phyloP scores from a whole-genome alignment of 2,797 vertebrate species.

The Sus cebifrons region DNA sequence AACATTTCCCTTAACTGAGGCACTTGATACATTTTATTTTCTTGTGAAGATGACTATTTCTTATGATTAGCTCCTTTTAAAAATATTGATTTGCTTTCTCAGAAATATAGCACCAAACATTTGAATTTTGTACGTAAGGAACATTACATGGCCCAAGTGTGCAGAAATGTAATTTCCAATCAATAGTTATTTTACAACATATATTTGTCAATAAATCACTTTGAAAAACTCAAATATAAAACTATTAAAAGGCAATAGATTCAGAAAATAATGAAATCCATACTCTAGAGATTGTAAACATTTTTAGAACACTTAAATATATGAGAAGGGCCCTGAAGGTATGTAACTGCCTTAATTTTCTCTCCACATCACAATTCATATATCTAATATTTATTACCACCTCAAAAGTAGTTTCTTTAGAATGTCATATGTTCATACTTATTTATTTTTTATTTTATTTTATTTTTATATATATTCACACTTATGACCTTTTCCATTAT shows the following conservation, averaged over 20 bases:
- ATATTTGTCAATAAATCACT: slow-evolving; percentile 51
- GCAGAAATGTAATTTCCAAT: slow-evolving; percentile 28
- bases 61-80: slow-evolving; percentile 18
- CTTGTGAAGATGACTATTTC: background rate
- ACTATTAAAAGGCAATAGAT: slow-evolving; percentile 1
- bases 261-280: slow-evolving; percentile 24
- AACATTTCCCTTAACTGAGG: slow-evolving; percentile 13
- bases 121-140: background rate
- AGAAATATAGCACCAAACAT: background rate
- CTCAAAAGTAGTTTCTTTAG: background rate
- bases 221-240: slow-evolving; percentile 17
- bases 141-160: background rate
- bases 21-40: background rate
- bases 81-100: slow-evolving; percentile 35
- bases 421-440: background rate
- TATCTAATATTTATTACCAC: background rate
- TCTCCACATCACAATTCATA: background rate
- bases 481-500: background rate
- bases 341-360: background rate
- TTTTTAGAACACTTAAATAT: slow-evolving; percentile 51
- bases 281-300: background rate
- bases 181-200: slow-evolving; percentile 2
- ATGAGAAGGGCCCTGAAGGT: background rate
- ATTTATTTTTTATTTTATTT: too few species aligned
- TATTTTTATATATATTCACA: background rate